These are phyloP conservation scores for Microplitis deprimator DNA, from an alignment of 2,888 invertebrate genomes.

Conservation along the genomic window DNA sequence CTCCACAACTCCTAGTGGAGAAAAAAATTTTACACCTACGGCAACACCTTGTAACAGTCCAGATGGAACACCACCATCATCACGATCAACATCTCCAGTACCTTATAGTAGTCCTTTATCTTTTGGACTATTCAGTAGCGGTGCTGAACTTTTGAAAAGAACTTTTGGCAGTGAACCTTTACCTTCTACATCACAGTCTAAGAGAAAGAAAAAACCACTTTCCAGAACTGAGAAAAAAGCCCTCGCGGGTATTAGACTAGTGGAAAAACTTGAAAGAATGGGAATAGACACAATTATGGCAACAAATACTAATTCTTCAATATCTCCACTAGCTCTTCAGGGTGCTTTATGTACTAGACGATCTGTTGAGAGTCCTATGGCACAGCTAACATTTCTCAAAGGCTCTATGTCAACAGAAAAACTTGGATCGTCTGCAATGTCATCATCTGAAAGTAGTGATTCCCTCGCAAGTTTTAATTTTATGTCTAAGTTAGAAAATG, in stretches of 20 bases:
- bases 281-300: constrained; percentile 80
- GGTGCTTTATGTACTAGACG: constrained; percentile 77
- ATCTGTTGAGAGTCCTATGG: constrained; percentile 83
- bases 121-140: constrained; percentile 76
- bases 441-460: constrained; percentile 48
- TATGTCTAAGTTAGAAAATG: constrained; percentile 49
- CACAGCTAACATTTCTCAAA: constrained; percentile 83
- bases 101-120: constrained; percentile 62
- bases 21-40: constrained; percentile 82
- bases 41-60: constrained; percentile 93
- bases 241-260: constrained; percentile 74
- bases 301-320: constrained; percentile 73
- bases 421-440: constrained; percentile 52
- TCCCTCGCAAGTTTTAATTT: constrained; percentile 39
- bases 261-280: constrained; percentile 80
- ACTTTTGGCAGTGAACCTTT: constrained; percentile 74
- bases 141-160: constrained; percentile 78
- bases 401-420: constrained; percentile 68
- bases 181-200: constrained; percentile 52
- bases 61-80: constrained; percentile 77
- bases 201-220: constrained; percentile 62
- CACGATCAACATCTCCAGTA: constrained; percentile 76
- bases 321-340: constrained; percentile 77
- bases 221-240: constrained; percentile 68
- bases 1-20: constrained; percentile 77